Conservation (phyloP, 2,797 vertebrate genomes). For the Enteromius radiatus region DNA sequence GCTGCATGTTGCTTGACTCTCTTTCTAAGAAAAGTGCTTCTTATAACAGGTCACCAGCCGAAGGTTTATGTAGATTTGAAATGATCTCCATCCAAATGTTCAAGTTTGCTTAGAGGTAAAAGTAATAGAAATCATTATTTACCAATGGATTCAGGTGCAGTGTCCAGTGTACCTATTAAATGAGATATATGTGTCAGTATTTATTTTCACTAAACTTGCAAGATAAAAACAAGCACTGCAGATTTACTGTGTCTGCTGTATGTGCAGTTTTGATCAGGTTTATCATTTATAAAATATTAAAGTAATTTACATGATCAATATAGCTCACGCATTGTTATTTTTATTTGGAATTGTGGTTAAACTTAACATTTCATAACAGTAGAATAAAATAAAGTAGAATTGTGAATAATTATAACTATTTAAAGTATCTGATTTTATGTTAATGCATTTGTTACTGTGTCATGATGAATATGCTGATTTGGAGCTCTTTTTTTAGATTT, state of each 20-base stretch:
- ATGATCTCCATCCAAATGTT: background rate
- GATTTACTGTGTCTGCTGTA: background rate
- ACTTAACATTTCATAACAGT: background rate
- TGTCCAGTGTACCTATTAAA: background rate
- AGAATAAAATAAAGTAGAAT: background rate
- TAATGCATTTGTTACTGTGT: background rate
- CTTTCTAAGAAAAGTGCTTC: background rate
- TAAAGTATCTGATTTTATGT: background rate
- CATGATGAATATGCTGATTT: background rate
- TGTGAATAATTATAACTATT: background rate
- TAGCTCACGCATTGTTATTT: background rate
- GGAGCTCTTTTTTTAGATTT: background rate
- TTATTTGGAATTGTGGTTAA: background rate
- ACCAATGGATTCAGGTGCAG: background rate
- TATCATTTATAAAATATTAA: background rate
- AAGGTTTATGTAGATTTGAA: background rate
- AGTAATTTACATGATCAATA: background rate
- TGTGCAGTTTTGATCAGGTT: background rate
- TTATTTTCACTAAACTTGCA: background rate
- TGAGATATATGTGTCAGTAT: background rate
- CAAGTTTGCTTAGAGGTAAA: background rate
- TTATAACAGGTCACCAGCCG: conserved; percentile 5
- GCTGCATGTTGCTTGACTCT: background rate
- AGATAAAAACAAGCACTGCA: background rate
- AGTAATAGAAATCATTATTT: background rate